Base-by-base conservation (phyloP, 2,888 invertebrate genomes). In the Agonopterix alstromeriana region DNA sequence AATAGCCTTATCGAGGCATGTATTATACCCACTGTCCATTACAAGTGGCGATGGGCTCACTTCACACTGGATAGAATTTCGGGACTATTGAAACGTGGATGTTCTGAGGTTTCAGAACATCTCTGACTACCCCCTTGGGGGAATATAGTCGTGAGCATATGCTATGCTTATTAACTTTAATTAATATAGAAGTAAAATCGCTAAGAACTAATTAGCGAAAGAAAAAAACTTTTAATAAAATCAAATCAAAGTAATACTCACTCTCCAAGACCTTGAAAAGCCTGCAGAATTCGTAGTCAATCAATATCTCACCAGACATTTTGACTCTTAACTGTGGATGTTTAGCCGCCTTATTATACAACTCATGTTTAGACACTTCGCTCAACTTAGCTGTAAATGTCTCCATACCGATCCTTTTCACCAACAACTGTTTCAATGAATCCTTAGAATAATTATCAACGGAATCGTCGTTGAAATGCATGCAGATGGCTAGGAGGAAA, bases 241-340 rank as follows among this genome's bases (percentile, higher is more conserved):
- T n/a, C n/a, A n/a, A n/a, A n/a, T n/a, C n/a, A 27, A 27, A 27
- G 2, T 38, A 38, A 71, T 27, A 27, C 78, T 74, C 63, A 93
- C 93, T 89, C 84, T 96, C 96, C 36, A 95, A 78, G 0, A 91
- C 91, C 79, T 97, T 98, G 75, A 97, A 96, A 27, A 98, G 88
- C 68, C 94, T 93, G 67, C 98, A 98, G 87, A 98, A 99, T 82
- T 98, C 97, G 74, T 96, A 97, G 79, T 99, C 99, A 42, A 99
- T 90, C 48, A 98, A 86, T 11, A 98, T 90, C 55, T 98, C 98
- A 0, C 88, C 86, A 2, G 95, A 87, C 48, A 91, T 89, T 73
- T 93, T 93, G 9, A 94, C 95, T 43, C 93, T 90, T 35, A 96
- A 92, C 80, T 98, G 98, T 0, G 99, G 98, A 66, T 96, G 96